phyloP scores from a whole-genome alignment of 2,113 vertebrate genomes.

The Platichthys flesus region DNA sequence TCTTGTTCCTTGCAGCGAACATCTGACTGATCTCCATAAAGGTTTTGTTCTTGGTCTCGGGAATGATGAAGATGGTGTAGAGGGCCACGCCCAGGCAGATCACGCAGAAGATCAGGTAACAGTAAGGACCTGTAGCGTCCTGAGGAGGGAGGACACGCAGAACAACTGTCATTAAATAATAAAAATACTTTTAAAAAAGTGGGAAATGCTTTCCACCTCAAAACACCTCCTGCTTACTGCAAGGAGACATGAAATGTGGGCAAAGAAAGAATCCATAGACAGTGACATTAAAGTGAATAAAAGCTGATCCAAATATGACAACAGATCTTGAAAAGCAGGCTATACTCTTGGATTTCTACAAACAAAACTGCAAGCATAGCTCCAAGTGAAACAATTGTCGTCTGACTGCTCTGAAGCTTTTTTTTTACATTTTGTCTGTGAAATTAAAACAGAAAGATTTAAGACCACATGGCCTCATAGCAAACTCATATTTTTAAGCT shows the following conservation, averaged over 20 bases:
- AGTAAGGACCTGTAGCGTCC: conserved; percentile 87
- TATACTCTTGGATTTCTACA: no score
- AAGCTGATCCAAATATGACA: no score
- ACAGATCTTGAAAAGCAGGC: no score
- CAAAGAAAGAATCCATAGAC: no score
- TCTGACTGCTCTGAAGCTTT: neutral
- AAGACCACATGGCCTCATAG: neutral
- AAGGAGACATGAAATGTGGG: no score
- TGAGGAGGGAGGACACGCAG: conserved; percentile 43
- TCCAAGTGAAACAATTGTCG: no score
- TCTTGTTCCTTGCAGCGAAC: conserved; percentile 76
- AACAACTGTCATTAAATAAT: neutral
- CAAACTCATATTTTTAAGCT: neutral
- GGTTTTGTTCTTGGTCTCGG: conserved; percentile 92
- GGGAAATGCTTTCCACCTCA: neutral
- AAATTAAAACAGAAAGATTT: neutral
- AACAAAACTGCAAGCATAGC: no score
- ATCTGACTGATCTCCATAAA: conserved; percentile 91
- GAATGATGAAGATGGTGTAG: conserved; percentile 86
- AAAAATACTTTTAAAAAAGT: neutral
- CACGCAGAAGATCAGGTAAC: conserved; percentile 88
- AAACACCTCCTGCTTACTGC: no score
- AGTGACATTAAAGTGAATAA: no score
- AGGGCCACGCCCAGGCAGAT: conserved; percentile 84
- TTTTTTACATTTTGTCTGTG: neutral